phyloP scores from a whole-genome alignment of 1,140 invertebrate species.

The Palaemon carinicauda region DNA sequence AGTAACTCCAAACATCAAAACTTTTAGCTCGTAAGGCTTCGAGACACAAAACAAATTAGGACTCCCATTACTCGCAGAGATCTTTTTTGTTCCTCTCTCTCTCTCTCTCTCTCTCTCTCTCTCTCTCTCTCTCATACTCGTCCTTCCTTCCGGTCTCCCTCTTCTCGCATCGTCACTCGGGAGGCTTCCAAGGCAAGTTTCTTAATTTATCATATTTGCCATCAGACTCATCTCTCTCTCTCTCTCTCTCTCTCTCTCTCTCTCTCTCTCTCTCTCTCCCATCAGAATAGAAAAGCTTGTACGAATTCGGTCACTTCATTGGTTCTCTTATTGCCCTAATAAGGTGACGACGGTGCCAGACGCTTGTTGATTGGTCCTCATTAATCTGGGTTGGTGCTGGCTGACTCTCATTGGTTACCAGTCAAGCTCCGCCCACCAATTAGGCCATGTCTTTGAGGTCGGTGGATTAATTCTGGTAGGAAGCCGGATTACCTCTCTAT shows the following conservation, averaged over 20 bases:
- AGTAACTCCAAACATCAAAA: constrained; percentile 27
- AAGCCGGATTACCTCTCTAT: constrained; percentile 52
- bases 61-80: not conserved
- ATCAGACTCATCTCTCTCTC: not conserved
- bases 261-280: not conserved
- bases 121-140: not conserved
- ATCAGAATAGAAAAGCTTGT: constrained; percentile 30
- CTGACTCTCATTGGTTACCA: constrained; percentile 38
- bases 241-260: constrained; percentile 19
- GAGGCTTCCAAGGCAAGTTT: not conserved
- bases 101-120: not conserved
- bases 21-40: not conserved
- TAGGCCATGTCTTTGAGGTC: constrained; percentile 50
- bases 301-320: constrained; percentile 41
- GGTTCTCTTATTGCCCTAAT: constrained; percentile 52
- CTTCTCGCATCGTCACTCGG: not conserved
- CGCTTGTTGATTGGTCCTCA: constrained; percentile 48
- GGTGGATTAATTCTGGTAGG: constrained; percentile 50
- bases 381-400: constrained; percentile 30
- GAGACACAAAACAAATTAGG: too few species aligned
- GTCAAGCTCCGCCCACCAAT: constrained; percentile 43
- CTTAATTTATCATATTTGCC: constrained; percentile 4
- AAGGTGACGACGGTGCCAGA: constrained; percentile 45
- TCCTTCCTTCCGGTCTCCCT: not conserved
- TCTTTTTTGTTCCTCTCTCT: not conserved